These are phyloP conservation scores for Mastomys natalensis DNA, from an alignment of 2,113 vertebrate species.

Conservation along the genomic window DNA sequence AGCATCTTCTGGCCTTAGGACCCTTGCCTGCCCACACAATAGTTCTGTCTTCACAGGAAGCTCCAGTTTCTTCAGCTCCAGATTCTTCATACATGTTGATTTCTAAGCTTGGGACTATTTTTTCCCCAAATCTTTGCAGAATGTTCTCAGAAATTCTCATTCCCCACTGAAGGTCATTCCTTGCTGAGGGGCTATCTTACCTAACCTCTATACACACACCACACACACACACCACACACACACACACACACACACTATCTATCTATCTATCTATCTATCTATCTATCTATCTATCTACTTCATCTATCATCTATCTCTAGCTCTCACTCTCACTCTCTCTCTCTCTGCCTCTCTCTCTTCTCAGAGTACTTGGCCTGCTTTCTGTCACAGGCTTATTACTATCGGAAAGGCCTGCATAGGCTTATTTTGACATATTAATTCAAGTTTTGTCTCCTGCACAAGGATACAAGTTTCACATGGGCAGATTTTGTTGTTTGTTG, in stretches of 20 bases:
- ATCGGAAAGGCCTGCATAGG: neutral
- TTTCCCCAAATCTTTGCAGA: neutral
- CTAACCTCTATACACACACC: no score
- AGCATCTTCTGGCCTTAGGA: neutral
- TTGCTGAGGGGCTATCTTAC: neutral
- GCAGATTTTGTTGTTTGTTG: neutral
- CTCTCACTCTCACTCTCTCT: no score
- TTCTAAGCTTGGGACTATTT: neutral
- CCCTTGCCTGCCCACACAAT: neutral
- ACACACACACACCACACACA: no score
- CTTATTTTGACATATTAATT: neutral
- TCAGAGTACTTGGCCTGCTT: neutral
- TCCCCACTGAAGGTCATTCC: neutral
- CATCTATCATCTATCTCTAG: no score
- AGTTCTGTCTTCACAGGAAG: neutral
- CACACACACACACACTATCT: no score
- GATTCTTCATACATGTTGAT: neutral
- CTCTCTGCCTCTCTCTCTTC: no score
- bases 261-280: no score
- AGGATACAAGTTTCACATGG: neutral
- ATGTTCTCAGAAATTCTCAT: neutral
- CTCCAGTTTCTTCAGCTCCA: neutral
- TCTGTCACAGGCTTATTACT: neutral
- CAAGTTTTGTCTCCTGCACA: neutral
- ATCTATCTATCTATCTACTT: no score